Evolutionary conservation across 2,797 vertebrate species (phyloP), one percentile per base, ranked within the genome.

Genomic region (Trematomus bernacchii): DNA sequence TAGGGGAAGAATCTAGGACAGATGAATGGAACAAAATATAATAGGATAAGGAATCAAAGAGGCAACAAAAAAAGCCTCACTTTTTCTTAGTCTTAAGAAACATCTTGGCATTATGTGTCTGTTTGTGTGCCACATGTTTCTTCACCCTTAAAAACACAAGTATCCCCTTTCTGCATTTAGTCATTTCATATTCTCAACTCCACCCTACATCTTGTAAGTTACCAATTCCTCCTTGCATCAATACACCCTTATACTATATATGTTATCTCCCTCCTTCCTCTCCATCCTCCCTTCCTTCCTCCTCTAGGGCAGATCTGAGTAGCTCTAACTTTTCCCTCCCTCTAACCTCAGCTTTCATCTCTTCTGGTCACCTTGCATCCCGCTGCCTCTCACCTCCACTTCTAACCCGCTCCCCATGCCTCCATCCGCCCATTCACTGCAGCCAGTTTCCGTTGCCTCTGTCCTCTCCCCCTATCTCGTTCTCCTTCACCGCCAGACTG

Each of bases 341-440:
- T 79, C 53, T 50, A 76, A 64, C 37, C n/a, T 40, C 8, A 12
- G 50, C 84, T 86, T 85, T 89, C 75, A 86, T 90, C 80, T 89
- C 67, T 67, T 80, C 78, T 82, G 73, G 79, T 87, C 86, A 80
- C 75, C 80, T 86, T 42, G 19, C 64, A 47, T 85, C 88, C 85
- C 40, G 84, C 85, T 85, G 83, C 46, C 64, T 90, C 78, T 88
- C 85, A 75, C 87, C 83, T 89, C 86, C 65, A 80, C 87, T 85
- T 87, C 83, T 83, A 76, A 85, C 87, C 87, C 13, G 23, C 89
- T 82, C 80, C 53, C 76, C 72, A 62, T 27, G 80, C 71, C 65
- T 84, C 74, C 80, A 75, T 89, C 76, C 75, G 40, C 79, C 47
- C 59, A 40, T 80, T 73, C 55, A 64, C 77, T 57, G 71, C 62